Percentiles rank a stretch among this genome's conserved stretches.
phyloP scores from a whole-genome alignment of 2,797 vertebrate genomes.

The Lepilemur ruficaudatus region DNA sequence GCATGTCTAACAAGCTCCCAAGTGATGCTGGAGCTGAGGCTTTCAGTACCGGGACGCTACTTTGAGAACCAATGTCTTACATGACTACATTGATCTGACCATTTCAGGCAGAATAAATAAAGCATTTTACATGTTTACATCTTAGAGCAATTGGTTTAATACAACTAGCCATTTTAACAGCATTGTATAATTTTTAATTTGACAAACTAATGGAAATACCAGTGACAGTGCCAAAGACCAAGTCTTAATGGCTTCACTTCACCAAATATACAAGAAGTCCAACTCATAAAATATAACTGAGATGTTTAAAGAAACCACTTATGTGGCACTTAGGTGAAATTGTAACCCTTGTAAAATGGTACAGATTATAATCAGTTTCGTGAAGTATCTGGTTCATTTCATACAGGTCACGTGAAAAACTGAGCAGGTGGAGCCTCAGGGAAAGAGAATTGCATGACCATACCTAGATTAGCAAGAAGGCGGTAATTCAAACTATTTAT shows the following conservation, averaged over 20 bases:
- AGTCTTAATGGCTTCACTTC: conserved; percentile 63
- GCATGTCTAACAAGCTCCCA: not conserved
- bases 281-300: conserved; percentile 64
- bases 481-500: conserved; percentile 38
- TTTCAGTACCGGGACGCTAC: not conserved
- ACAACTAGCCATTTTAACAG: conserved; percentile 68
- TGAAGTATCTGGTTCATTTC: conserved; percentile 61
- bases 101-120: conserved; percentile 68
- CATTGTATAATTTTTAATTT: conserved; percentile 75
- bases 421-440: not conserved
- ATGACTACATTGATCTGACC: conserved; percentile 58
- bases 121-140: conserved; percentile 60
- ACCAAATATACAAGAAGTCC: conserved; percentile 46
- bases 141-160: conserved; percentile 65
- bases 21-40: not conserved
- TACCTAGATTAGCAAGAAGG: conserved; percentile 17
- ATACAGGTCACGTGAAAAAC: conserved; percentile 36
- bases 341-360: conserved; percentile 56
- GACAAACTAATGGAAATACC: conserved; percentile 75
- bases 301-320: conserved; percentile 70
- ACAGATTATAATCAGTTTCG: conserved; percentile 55
- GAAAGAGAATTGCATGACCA: conserved; percentile 1
- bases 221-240: conserved; percentile 71
- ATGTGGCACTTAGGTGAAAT: conserved; percentile 56
- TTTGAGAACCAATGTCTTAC: conserved; percentile 24